Conservation (phyloP, 1,140 invertebrate genomes). For the Drosophila rhopaloa region DNA sequence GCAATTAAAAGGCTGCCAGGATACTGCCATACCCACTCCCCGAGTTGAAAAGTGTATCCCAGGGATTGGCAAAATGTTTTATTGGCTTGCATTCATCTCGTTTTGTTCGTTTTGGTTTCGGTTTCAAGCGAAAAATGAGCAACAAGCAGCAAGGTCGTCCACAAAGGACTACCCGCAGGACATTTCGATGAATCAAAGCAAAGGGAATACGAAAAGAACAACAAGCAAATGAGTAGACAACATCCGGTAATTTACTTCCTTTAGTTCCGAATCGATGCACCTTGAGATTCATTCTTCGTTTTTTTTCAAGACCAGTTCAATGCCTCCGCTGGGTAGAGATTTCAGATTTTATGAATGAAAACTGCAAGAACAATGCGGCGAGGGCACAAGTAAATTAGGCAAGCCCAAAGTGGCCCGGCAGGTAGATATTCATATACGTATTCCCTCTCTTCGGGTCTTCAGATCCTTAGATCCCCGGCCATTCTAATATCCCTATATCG, state of each 20-base stretch:
- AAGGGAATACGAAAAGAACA: constrained; percentile 64
- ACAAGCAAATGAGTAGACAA: constrained; percentile 82
- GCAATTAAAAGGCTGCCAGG: constrained; percentile 65
- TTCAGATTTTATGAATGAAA: constrained; percentile 72
- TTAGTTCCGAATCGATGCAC: constrained; percentile 77
- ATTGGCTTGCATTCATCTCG: constrained; percentile 54
- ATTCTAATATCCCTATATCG: constrained; percentile 75
- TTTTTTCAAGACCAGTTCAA: constrained; percentile 17
- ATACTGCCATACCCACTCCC: constrained; percentile 24
- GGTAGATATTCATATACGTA: constrained; percentile 41
- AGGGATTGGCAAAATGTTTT: constrained; percentile 64
- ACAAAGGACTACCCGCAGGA: constrained; percentile 73
- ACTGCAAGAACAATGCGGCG: constrained; percentile 50
- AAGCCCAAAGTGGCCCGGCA: constrained; percentile 76
- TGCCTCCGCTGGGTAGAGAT: constrained; percentile 30
- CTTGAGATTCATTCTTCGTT: constrained; percentile 37
- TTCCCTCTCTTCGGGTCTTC: neutral
- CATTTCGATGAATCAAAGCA: constrained; percentile 73
- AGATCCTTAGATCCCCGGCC: constrained; percentile 24
- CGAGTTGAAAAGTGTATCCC: constrained; percentile 13
- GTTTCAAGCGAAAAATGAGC: constrained; percentile 73
- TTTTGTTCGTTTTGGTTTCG: constrained; percentile 35
- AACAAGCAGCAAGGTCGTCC: constrained; percentile 57
- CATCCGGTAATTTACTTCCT: constrained; percentile 84
- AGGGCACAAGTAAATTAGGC: constrained; percentile 80